These are phyloP conservation scores for Hiodon tergisus DNA, from an alignment of 2,113 vertebrate species.

Conservation along the genomic window DNA sequence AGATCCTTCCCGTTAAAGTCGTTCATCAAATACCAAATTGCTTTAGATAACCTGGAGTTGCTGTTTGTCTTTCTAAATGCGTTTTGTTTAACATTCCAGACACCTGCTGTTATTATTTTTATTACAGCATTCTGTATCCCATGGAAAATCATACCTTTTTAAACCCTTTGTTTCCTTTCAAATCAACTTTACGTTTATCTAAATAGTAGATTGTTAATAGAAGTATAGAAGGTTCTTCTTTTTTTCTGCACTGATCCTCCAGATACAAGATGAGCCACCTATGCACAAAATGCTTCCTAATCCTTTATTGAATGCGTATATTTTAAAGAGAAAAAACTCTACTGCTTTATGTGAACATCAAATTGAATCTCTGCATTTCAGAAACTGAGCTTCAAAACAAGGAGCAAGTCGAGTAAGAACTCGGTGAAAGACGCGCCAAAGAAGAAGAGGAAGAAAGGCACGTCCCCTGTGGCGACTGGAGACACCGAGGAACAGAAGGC, in stretches of 20 bases:
- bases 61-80: conserved; percentile 9
- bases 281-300: conserved; percentile 23
- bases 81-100: neutral
- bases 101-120: neutral
- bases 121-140: conserved; percentile 28
- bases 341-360: neutral
- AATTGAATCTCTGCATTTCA: conserved; percentile 45
- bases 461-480: conserved; percentile 37
- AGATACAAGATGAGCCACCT: too few relatives aligned
- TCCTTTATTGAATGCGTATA: conserved; percentile 26
- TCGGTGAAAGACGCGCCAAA: conserved; percentile 57
- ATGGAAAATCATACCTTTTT: conserved; percentile 32
- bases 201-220: too few relatives aligned
- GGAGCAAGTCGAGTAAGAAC: conserved; percentile 65
- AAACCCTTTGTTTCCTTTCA: conserved; percentile 31
- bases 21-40: too few relatives aligned
- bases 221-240: too few relatives aligned
- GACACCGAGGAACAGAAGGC: conserved; percentile 50
- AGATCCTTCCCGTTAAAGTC: neutral
- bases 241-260: too few relatives aligned
- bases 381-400: conserved; percentile 68
- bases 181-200: too few relatives aligned
- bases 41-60: neutral
- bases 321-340: neutral
- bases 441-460: conserved; percentile 58